These are phyloP conservation scores for Atta colombica DNA, from an alignment of 1,140 invertebrate genomes.

Conservation along the genomic window DNA sequence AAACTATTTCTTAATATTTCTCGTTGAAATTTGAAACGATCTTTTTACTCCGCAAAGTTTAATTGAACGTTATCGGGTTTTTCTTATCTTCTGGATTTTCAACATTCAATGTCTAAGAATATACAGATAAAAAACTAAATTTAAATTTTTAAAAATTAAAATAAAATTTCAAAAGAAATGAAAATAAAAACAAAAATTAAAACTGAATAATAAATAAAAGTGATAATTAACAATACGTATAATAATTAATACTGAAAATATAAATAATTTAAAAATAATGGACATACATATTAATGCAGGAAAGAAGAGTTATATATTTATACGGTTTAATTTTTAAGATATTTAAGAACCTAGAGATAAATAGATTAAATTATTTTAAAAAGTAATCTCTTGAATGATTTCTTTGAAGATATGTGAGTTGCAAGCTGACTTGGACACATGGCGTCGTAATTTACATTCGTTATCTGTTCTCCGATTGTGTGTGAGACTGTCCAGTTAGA, in stretches of 20 bases:
- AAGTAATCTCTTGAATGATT: background rate
- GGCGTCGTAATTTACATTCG: slow-evolving; percentile 20
- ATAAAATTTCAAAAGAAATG: background rate
- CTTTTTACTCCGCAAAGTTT: background rate
- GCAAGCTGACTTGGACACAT: background rate
- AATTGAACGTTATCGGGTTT: background rate
- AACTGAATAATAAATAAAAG: background rate
- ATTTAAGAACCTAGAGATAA: background rate
- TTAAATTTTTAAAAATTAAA: background rate
- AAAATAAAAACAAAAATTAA: background rate
- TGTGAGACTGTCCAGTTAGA: background rate
- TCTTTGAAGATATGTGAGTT: background rate
- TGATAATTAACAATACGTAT: background rate
- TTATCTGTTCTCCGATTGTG: background rate
- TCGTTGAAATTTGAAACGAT: background rate
- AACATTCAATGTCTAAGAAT: background rate
- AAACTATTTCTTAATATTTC: background rate
- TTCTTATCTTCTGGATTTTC: background rate
- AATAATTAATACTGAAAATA: background rate
- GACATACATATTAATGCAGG: background rate
- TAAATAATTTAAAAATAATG: background rate
- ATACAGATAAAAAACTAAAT: background rate
- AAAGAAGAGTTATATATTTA: background rate
- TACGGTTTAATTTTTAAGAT: background rate
- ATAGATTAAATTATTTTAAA: background rate